Percentiles rank a stretch among this genome's conserved stretches.
These are phyloP conservation scores for Tholera decimalis DNA, from an alignment of 2,888 invertebrate species.

Conservation along the genomic window DNA sequence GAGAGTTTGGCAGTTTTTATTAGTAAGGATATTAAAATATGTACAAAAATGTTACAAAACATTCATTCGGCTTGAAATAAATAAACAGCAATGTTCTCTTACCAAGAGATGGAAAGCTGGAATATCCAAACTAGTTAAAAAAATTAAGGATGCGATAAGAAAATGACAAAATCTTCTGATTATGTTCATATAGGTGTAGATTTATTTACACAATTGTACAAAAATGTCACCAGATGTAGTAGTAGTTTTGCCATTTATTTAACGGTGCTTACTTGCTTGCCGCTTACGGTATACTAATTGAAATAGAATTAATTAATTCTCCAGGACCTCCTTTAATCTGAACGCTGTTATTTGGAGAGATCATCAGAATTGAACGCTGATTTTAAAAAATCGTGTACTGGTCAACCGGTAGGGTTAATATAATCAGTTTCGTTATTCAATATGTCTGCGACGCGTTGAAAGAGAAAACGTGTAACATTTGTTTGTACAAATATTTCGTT, in stretches of 20 bases:
- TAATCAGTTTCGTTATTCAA: conserved; percentile 70
- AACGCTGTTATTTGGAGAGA: conserved; percentile 5
- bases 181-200: conserved; percentile 27
- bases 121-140: conserved; percentile 39
- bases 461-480: conserved; percentile 83
- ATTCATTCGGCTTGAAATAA: not conserved
- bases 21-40: not conserved
- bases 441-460: conserved; percentile 71
- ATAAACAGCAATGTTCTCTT: conserved; percentile 14
- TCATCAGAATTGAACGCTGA: conserved; percentile 1
- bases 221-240: conserved; percentile 28
- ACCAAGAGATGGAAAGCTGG: conserved; percentile 41
- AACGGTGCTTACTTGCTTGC: conserved; percentile 10
- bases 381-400: conserved; percentile 15
- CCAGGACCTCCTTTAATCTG: conserved; percentile 1
- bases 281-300: conserved; percentile 19
- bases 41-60: not conserved
- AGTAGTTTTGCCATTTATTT: conserved; percentile 22
- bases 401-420: conserved; percentile 21
- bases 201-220: conserved; percentile 59
- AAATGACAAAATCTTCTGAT: conserved; percentile 63
- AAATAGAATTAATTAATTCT: conserved; percentile 17
- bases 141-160: conserved; percentile 50
- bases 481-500: conserved; percentile 86
- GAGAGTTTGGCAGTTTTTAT: conserved; percentile 7